Base-by-base conservation (phyloP, 2,797 vertebrate species). In the Crenichthys baileyi region DNA sequence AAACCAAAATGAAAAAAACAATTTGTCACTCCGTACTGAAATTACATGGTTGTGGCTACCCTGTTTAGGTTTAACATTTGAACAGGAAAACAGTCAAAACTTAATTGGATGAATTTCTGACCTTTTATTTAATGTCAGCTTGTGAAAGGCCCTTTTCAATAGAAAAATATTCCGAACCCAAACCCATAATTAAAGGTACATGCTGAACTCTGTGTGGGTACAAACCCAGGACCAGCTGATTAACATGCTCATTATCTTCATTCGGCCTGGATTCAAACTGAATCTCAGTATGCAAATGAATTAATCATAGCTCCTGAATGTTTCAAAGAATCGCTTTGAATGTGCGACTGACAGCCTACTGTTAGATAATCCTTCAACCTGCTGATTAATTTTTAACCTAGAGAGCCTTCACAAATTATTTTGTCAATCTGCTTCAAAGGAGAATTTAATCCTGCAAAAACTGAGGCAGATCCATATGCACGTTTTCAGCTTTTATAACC, bases 281-380 rank as follows among this genome's bases (percentile, higher is more conserved):
- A 7, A 80, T 83, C 56, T 78, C 55, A 80, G 31, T 24, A 75
- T 82, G 55, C 22, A 79, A 72, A 83, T 70, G 8, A 16, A 60
- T 77, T 16, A 18, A 16, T 15, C 18, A 11, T 13, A 48, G 50
- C 13, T 55, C 46, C 11, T 67, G 20, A 65, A n/a, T 46, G 72
- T 39, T 67, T 79, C 72, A 77, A 51, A 80, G 41, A 60, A 15
- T 48, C 31, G 29, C 31, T 75, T 44, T 6, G 11, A 50, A 72
- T 0, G 31, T 12, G 56, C 24, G 0, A 2, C 39, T 11, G 56
- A 1, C 0, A 36, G 36, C 22, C 60, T 60, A 65, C 72, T 65
- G 70, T 48, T 48, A 29, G 15, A 11, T 39, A 24, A 73, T 70
- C 13, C 0, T 83, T 70, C 22, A 75, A 63, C 76, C 51, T 70